Conservation (phyloP, 2,888 invertebrate genomes). For the Caenorhabditis panamensis region DNA sequence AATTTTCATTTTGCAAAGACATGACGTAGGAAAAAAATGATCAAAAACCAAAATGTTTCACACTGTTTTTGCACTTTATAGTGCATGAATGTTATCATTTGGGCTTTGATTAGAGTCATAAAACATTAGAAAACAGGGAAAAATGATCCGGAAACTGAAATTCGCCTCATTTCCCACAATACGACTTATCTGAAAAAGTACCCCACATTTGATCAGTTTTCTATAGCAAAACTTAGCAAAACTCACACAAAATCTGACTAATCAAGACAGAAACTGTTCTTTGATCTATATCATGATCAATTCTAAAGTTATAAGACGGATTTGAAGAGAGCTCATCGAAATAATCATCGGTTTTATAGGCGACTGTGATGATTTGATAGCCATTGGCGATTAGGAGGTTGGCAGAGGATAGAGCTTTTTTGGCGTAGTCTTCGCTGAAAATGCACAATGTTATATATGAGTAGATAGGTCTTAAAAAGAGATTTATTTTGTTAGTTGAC, state of each 20-base stretch:
- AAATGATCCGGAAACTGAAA: neutral
- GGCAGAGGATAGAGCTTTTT: neutral
- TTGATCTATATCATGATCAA: slow-evolving; percentile 1
- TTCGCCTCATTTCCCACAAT: neutral
- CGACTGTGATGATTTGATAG: slow-evolving; percentile 5
- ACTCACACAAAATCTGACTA: neutral
- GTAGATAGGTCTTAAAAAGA: too few species aligned
- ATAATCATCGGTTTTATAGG: neutral
- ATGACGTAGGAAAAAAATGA: slow-evolving; percentile 12
- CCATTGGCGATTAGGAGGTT: slow-evolving; percentile 1
- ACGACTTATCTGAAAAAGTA: neutral
- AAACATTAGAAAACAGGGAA: too few species aligned
- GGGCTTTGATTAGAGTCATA: too few species aligned
- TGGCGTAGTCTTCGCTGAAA: neutral
- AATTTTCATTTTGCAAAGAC: too few species aligned
- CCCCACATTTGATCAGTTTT: too few species aligned
- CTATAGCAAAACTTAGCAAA: too few species aligned
- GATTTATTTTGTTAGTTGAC: too few species aligned
- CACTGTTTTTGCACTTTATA: too few species aligned
- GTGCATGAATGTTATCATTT: too few species aligned
- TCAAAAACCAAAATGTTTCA: slow-evolving; percentile 44
- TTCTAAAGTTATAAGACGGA: neutral
- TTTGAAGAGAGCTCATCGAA: neutral
- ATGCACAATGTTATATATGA: too few species aligned
- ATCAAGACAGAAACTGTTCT: neutral